A percentile compares a stretch with the other conserved stretches of the same genome.
Conservation (phyloP, 1,140 invertebrate genomes). For the Macrosteles quadrilineatus region DNA sequence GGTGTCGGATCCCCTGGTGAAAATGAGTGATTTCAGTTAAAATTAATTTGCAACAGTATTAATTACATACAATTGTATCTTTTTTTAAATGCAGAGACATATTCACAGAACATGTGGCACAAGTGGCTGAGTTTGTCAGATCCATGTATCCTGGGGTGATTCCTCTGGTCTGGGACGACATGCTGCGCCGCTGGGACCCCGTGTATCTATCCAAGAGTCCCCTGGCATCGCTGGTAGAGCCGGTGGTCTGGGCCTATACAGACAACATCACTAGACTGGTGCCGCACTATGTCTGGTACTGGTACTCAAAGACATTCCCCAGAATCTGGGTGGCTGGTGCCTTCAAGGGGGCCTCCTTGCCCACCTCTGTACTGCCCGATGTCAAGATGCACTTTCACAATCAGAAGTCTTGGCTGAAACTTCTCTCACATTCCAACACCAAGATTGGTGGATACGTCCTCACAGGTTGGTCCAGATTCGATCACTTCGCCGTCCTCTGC, state of each 20-base stretch:
- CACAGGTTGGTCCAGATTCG: conserved; percentile 54
- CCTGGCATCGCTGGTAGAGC: conserved; percentile 56
- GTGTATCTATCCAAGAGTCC: conserved; percentile 51
- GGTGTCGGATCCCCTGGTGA: too few species aligned
- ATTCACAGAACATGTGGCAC: conserved; percentile 30
- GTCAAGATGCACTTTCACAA: conserved; percentile 38
- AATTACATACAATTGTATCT: too few species aligned
- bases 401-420: conserved; percentile 38
- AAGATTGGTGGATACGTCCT: conserved; percentile 35
- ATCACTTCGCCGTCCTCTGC: conserved; percentile 67
- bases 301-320: conserved; percentile 53
- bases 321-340: conserved; percentile 65
- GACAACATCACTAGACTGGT: conserved; percentile 29
- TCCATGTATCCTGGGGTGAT: conserved; percentile 43
- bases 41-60: too few species aligned
- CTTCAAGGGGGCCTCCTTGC: conserved; percentile 61
- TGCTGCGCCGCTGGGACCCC: conserved; percentile 56
- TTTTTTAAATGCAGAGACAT: conserved; percentile 32
- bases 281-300: conserved; percentile 29
- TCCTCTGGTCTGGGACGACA: conserved; percentile 68
- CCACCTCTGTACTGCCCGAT: conserved; percentile 56
- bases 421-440: conserved; percentile 28
- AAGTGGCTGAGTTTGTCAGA: conserved; percentile 42
- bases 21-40: too few species aligned
- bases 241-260: conserved; percentile 53